Base-by-base conservation (phyloP, 2,113 vertebrate species). In the Alaudala cheleensis region DNA sequence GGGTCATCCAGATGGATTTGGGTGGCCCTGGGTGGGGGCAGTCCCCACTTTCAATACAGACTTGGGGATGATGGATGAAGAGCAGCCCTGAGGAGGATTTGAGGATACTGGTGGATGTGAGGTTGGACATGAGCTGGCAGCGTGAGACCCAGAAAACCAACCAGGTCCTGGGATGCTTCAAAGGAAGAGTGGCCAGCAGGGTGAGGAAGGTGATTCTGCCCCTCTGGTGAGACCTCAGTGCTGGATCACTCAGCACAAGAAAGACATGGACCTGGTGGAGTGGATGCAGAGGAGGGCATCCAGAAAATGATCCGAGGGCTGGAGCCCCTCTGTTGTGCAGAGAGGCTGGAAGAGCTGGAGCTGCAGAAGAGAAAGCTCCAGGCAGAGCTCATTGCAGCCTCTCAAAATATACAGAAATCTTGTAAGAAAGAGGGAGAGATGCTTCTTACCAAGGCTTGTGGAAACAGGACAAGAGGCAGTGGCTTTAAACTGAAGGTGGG, bases 21-120 rank as follows among this genome's bases (percentile, higher is more conserved):
- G 29, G 54, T 34, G 19, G 12, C 33, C 19, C 21, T 60, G 37
- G 12, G 12, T 10, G 62, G 40, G 29, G 15, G 3, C 3, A 34
- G 8, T 40, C 20, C 12, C 25, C n/a, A n/a, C 0, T 18, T 26
- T 42, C 51, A n/a, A 2, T 53, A 11, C 13, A 72, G 34, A 9
- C 34, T 25, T 13, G 21, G 16, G 13, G 13, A 34, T 76, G 44
- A 66, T 9, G 31, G 71, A 24, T 76, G 70, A 42, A 57, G 24
- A 66, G 6, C 0, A 57, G 12, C 42, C 8, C 51, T 42, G 60
- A 66, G 31, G 29, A 92, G n/a, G 19, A 31, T 16, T 65, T 49
- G 16, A 29, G 29, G 39, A 22, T 44, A 14, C 3, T 39, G 50
- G 6, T 69, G 54, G 21, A 26, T 60, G 13, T 83, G 9, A 60